Evolutionary conservation across 2,888 invertebrate species (phyloP).

Genomic region (Caenorhabditis sp.): DNA sequence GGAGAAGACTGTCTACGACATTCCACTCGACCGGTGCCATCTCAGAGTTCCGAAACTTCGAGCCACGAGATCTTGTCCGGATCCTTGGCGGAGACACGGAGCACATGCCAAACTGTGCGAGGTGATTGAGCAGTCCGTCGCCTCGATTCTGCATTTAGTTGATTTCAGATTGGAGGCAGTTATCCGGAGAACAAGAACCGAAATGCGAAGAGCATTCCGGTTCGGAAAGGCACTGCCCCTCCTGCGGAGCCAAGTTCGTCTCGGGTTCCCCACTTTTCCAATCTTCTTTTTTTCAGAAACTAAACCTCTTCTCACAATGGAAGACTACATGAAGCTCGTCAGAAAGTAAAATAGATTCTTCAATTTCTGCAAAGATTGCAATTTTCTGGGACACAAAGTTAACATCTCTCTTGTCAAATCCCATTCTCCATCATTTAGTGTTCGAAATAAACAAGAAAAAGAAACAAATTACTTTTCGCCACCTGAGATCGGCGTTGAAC

Average conservation of each 20-base stretch:
- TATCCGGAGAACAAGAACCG: conserved; percentile 33
- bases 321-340: conserved; percentile 41
- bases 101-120: conserved; percentile 57
- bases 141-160: no score
- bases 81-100: conserved; percentile 62
- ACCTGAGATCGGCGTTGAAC: conserved; percentile 42
- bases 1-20: conserved; percentile 35
- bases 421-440: no score
- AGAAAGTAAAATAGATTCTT: conserved; percentile 8
- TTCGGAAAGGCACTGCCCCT: conserved; percentile 45
- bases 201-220: conserved; percentile 1
- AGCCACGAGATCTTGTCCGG: conserved; percentile 41
- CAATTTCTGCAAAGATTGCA: neutral
- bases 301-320: conserved; percentile 40
- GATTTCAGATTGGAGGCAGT: conserved; percentile 55
- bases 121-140: neutral
- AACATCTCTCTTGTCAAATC: neutral
- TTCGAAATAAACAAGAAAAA: neutral
- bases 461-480: conserved; percentile 24
- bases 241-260: conserved; percentile 46
- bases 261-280: no score
- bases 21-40: conserved; percentile 46
- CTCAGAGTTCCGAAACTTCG: conserved; percentile 20
- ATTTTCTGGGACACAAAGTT: neutral
- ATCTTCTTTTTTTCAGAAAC: conserved; percentile 19